Percentiles rank a stretch among this genome's conserved stretches.
Conservation (phyloP, 2,888 invertebrate genomes). For the Athalia rosae region DNA sequence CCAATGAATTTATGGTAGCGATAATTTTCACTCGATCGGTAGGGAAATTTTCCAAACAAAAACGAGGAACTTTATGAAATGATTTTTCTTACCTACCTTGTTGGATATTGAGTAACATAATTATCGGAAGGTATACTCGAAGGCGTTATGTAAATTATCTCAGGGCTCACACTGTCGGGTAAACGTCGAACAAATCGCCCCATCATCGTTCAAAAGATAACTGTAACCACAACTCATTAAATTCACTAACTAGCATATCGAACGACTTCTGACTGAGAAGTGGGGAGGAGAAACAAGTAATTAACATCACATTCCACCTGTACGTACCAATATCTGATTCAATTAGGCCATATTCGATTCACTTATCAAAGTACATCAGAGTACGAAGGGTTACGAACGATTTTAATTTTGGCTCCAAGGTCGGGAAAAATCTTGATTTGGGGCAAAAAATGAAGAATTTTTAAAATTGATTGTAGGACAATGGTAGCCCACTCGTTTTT, state of each 20-base stretch:
- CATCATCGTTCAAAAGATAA: conserved; percentile 40
- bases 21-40: too few species aligned
- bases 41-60: background rate
- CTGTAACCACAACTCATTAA: conserved; percentile 43
- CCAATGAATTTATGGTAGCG: too few species aligned
- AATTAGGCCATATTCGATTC: conserved; percentile 34
- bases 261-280: conserved; percentile 31
- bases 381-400: background rate
- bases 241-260: conserved; percentile 43
- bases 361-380: background rate
- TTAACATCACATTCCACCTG: conserved; percentile 36
- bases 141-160: conserved; percentile 21
- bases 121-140: background rate
- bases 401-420: too few species aligned
- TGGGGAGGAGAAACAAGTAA: conserved; percentile 13
- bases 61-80: too few species aligned
- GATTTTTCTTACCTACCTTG: too few species aligned
- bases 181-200: conserved; percentile 43
- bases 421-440: too few species aligned
- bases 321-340: conserved; percentile 16
- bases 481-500: too few species aligned
- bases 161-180: conserved; percentile 31
- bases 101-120: conserved; percentile 14
- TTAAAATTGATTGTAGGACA: too few species aligned
- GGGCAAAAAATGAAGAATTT: too few species aligned